Conservation (phyloP, 2,113 vertebrate species). For the Xyliphius kryptos region DNA sequence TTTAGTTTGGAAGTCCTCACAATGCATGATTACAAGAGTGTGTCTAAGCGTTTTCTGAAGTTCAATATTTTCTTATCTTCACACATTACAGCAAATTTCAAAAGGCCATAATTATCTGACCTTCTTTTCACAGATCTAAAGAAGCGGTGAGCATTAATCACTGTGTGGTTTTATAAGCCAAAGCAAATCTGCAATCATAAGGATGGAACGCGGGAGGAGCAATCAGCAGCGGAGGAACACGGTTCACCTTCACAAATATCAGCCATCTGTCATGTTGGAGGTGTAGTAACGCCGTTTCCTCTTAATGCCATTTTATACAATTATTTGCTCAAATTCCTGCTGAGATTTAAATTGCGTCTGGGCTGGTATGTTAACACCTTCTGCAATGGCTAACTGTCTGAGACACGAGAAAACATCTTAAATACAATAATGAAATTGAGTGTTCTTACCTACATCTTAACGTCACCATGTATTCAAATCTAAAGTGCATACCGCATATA, state of each 20-base stretch:
- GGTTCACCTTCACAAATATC: slow-evolving; percentile 13
- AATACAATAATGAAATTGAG: too few relatives aligned
- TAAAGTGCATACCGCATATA: too few relatives aligned
- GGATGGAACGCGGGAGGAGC: slow-evolving; percentile 7
- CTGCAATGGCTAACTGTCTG: too few relatives aligned
- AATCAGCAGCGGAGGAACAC: slow-evolving; percentile 16
- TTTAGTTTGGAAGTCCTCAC: too few relatives aligned
- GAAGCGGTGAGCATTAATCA: slow-evolving; percentile 19
- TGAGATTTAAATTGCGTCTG: too few relatives aligned
- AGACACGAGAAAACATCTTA: too few relatives aligned
- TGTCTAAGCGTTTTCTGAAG: slow-evolving; percentile 6
- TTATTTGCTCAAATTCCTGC: background rate
- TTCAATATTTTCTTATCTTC: slow-evolving; percentile 29
- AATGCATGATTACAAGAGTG: too few relatives aligned
- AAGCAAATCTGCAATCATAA: slow-evolving; percentile 31
- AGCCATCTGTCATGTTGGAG: slow-evolving; percentile 24
- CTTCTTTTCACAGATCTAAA: slow-evolving; percentile 20
- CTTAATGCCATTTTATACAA: background rate
- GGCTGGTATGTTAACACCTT: too few relatives aligned
- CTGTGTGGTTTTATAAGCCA: slow-evolving; percentile 5
- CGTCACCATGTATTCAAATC: too few relatives aligned
- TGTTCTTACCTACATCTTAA: too few relatives aligned
- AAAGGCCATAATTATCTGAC: slow-evolving; percentile 23
- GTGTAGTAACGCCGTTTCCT: background rate
- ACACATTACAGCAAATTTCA: slow-evolving; percentile 3